Evolutionary conservation across 2,888 invertebrate species (phyloP).

Genomic region (Melinaea menophilus): DNA sequence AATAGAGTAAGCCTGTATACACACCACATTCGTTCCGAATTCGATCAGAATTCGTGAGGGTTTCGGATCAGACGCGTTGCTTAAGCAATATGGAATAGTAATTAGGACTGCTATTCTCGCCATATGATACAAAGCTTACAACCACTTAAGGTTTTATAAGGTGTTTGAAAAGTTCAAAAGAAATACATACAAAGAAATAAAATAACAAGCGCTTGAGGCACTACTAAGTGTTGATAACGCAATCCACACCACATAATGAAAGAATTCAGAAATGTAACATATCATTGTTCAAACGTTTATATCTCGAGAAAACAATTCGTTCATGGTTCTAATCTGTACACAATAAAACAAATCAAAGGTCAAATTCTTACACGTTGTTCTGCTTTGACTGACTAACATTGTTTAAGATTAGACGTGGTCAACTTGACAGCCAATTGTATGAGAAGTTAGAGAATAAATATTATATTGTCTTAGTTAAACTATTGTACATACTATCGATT

Average conservation of each 20-base stretch:
- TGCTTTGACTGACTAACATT: slow-evolving; percentile 9
- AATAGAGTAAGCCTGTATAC: too few species aligned
- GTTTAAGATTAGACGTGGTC: slow-evolving; percentile 5
- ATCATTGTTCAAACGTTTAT: slow-evolving; percentile 23
- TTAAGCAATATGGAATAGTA: too few species aligned
- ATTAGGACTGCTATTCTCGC: too few species aligned
- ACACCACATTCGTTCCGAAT: too few species aligned
- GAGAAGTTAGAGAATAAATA: neutral
- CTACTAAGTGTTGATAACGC: slow-evolving; percentile 12
- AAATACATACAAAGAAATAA: neutral
- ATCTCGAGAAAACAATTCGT: slow-evolving; percentile 24
- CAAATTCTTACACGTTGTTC: slow-evolving; percentile 18
- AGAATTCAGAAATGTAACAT: slow-evolving; percentile 25
- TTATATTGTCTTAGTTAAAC: neutral
- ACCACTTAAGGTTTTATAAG: too few species aligned
- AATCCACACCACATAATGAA: slow-evolving; percentile 21
- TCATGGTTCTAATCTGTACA: slow-evolving; percentile 13
- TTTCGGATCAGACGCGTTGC: too few species aligned
- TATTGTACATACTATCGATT: too few species aligned
- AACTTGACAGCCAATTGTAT: neutral
- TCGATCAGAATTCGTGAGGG: too few species aligned
- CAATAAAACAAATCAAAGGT: slow-evolving; percentile 26
- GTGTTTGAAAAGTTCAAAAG: too few species aligned
- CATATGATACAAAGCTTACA: too few species aligned
- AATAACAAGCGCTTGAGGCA: neutral